Conservation (phyloP, 2,888 invertebrate species). For the Rutpela maculata region DNA sequence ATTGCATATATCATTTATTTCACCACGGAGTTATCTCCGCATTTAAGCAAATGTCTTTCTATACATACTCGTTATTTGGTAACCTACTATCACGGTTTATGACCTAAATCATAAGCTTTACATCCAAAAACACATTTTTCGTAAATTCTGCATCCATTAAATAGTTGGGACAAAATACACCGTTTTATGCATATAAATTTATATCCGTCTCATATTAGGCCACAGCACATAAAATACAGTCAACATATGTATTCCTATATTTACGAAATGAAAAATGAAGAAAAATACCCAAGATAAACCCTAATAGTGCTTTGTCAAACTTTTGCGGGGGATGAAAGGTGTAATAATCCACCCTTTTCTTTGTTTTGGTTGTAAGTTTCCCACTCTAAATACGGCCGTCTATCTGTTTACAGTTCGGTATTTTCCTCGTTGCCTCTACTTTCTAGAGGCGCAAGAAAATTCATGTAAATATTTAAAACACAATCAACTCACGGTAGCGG, state of each 20-base stretch:
- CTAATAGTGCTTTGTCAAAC: conserved; percentile 27
- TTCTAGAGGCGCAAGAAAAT: conserved; percentile 52
- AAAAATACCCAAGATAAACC: conserved; percentile 21
- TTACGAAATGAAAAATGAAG: conserved; percentile 22
- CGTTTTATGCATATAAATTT: not conserved
- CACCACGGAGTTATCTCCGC: no score
- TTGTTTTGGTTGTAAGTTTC: conserved; percentile 30
- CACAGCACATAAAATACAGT: conserved; percentile 17
- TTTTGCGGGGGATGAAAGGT: not conserved
- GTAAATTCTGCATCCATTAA: not conserved
- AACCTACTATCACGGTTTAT: not conserved
- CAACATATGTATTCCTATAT: conserved; percentile 15
- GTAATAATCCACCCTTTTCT: conserved; percentile 17
- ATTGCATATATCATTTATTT: no score
- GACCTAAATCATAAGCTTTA: not conserved
- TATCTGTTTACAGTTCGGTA: conserved; percentile 13
- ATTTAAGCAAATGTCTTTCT: not conserved
- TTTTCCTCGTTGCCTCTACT: conserved; percentile 26
- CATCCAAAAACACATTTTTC: not conserved
- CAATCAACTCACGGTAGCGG: conserved; percentile 55
- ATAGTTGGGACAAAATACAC: not conserved
- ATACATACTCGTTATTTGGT: not conserved
- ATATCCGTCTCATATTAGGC: conserved; percentile 1
- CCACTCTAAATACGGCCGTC: conserved; percentile 13
- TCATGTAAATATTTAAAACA: conserved; percentile 62